A percentile compares a stretch with the other conserved stretches of the same genome.
Conservation (phyloP, 1,140 invertebrate species). For the Anastrepha ludens region DNA sequence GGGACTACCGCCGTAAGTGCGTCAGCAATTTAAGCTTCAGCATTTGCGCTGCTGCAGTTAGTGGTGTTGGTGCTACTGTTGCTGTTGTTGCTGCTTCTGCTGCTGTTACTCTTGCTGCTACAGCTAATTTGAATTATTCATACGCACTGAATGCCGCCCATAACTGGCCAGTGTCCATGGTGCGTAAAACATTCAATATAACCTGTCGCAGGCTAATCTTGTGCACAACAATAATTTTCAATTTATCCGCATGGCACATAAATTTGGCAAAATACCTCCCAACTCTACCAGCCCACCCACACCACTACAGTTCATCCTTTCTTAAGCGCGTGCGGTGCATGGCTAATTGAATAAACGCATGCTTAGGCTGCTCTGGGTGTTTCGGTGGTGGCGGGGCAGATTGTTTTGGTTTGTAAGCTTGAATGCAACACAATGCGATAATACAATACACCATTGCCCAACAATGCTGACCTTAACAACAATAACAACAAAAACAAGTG, state of each 20-base stretch:
- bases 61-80: not conserved
- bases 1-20: constrained; percentile 27
- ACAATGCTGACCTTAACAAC: constrained; percentile 12
- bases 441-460: constrained; percentile 9
- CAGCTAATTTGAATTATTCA: constrained; percentile 53
- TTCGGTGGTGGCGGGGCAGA: too few species aligned
- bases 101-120: not conserved
- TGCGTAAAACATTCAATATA: constrained; percentile 44
- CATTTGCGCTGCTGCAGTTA: not conserved
- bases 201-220: constrained; percentile 48
- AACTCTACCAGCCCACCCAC: not conserved
- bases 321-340: not conserved
- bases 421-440: constrained; percentile 2
- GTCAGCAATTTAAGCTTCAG: constrained; percentile 25
- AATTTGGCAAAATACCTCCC: constrained; percentile 11
- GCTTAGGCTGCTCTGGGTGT: not conserved
- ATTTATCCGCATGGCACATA: constrained; percentile 45
- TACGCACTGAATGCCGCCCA: not conserved
- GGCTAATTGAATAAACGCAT: constrained; percentile 33
- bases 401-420: too few species aligned
- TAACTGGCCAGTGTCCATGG: not conserved
- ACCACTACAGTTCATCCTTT: not conserved
- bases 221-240: constrained; percentile 51
- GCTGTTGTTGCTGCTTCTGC: not conserved
- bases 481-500: constrained; percentile 11